These are phyloP conservation scores for Harpalus rubripes DNA, from an alignment of 2,888 invertebrate genomes.

Conservation along the genomic window DNA sequence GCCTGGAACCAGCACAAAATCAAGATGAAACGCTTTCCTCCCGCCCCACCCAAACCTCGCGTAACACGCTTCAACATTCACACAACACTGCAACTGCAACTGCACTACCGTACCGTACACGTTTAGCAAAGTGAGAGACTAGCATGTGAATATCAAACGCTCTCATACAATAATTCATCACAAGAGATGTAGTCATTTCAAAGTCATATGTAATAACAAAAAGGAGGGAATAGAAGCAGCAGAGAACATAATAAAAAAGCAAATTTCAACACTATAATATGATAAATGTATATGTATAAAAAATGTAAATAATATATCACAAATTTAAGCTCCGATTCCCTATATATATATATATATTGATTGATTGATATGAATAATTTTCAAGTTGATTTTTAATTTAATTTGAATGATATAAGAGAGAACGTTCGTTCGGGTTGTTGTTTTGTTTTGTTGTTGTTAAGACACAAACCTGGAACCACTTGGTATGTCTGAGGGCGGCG, in stretches of 20 bases:
- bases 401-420: not conserved
- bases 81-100: slow-evolving; percentile 36
- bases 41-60: not conserved
- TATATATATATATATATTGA: slow-evolving; percentile 65
- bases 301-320: no score
- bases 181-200: slow-evolving; percentile 48
- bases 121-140: slow-evolving; percentile 65
- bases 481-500: slow-evolving; percentile 99
- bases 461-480: slow-evolving; percentile 99
- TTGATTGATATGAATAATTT: slow-evolving; percentile 14
- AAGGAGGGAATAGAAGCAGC: slow-evolving; percentile 75
- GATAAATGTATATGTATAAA: not conserved
- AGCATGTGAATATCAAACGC: slow-evolving; percentile 73
- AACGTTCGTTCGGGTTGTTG: slow-evolving; percentile 4
- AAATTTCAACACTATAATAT: slow-evolving; percentile 25
- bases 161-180: slow-evolving; percentile 53
- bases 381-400: not conserved
- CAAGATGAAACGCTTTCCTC: slow-evolving; percentile 71
- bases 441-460: slow-evolving; percentile 59
- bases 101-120: slow-evolving; percentile 29
- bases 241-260: slow-evolving; percentile 59
- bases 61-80: slow-evolving; percentile 28
- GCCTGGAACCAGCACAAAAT: slow-evolving; percentile 81
- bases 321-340: slow-evolving; percentile 72
- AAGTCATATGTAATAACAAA: slow-evolving; percentile 50